These are phyloP conservation scores for Villa cingulata DNA, from an alignment of 2,888 invertebrate genomes.

Conservation along the genomic window DNA sequence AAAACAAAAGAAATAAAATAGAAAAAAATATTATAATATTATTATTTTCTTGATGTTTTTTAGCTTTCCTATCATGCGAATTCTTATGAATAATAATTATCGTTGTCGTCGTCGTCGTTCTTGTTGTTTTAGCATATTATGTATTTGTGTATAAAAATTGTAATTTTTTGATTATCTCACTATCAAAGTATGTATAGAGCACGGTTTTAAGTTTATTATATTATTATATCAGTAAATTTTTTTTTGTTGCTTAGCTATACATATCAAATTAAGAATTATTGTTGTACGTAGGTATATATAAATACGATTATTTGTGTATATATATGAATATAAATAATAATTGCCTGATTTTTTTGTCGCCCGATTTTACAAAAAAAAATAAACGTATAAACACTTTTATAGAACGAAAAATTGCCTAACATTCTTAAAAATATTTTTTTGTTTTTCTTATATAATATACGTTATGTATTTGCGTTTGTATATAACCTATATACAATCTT, in stretches of 20 bases:
- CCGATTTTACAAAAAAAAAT: no score
- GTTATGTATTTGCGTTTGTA: no score
- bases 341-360: no score
- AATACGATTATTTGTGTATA: neutral
- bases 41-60: neutral
- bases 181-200: no score
- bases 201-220: neutral
- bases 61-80: constrained; percentile 7
- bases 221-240: neutral
- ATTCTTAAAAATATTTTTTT: neutral
- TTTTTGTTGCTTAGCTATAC: neutral
- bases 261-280: neutral
- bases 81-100: constrained; percentile 10
- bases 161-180: constrained; percentile 8
- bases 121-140: no score
- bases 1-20: no score
- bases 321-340: no score
- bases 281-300: neutral
- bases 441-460: neutral
- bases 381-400: no score
- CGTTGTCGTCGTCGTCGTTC: constrained; percentile 2
- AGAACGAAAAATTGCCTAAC: neutral
- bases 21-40: no score
- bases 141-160: constrained; percentile 8
- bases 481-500: constrained; percentile 12